These are phyloP conservation scores for Halcyon smyrnensis DNA, from an alignment of 2,797 vertebrate species.

Conservation along the genomic window DNA sequence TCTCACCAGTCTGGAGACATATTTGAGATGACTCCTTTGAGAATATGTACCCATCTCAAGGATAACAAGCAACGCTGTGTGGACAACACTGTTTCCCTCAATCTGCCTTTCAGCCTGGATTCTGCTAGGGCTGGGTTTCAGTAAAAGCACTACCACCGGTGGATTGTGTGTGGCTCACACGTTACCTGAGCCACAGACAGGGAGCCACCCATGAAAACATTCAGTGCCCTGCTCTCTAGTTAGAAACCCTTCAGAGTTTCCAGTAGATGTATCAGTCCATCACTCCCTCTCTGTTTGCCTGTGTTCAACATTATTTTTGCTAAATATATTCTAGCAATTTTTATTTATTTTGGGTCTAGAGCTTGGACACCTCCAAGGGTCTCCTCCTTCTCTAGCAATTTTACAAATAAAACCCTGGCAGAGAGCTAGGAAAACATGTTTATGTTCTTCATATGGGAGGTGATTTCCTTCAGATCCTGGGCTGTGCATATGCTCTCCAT, in stretches of 20 bases:
- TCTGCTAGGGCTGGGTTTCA: background rate
- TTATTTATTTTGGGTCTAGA: background rate
- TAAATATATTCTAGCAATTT: background rate
- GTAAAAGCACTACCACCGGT: background rate
- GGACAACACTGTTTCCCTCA: background rate
- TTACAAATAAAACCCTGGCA: background rate
- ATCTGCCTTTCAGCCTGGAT: background rate
- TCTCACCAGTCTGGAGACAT: background rate
- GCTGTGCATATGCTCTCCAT: constrained; percentile 24
- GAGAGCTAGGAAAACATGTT: background rate
- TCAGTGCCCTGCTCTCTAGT: background rate
- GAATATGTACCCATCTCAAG: background rate
- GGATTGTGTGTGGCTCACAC: background rate
- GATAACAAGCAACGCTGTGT: background rate
- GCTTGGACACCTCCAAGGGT: background rate
- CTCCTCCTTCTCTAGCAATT: background rate
- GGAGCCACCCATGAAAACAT: background rate
- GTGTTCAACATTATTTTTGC: background rate
- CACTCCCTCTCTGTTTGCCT: background rate
- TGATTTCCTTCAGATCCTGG: constrained; percentile 6
- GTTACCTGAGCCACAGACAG: background rate
- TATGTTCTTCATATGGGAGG: background rate
- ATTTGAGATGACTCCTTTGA: background rate
- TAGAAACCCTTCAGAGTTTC: background rate
- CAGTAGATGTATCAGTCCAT: fast-evolving